These are phyloP conservation scores for Aelia acuminata DNA, from an alignment of 2,888 invertebrate species.

Conservation along the genomic window DNA sequence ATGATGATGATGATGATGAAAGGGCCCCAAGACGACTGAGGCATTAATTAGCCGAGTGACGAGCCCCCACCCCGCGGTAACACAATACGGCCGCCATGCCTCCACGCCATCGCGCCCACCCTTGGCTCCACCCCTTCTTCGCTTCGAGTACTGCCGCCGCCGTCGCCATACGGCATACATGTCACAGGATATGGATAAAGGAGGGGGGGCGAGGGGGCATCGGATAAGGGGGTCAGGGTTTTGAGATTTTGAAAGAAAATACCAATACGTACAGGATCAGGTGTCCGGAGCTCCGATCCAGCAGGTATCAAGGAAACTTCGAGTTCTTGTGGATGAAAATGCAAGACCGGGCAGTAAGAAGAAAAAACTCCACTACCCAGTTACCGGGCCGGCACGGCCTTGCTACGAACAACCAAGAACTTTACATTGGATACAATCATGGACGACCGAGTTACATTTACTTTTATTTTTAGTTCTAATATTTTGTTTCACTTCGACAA, in stretches of 20 bases:
- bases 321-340: background rate
- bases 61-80: background rate
- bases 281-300: background rate
- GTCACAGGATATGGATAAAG: background rate
- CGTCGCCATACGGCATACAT: slow-evolving; percentile 11
- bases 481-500: too few species aligned
- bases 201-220: background rate
- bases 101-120: slow-evolving; percentile 2
- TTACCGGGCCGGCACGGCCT: background rate
- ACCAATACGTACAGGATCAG: background rate
- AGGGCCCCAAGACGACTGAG: slow-evolving; percentile 33
- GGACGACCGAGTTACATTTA: background rate
- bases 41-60: slow-evolving; percentile 39
- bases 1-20: slow-evolving; percentile 39
- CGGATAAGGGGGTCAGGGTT: background rate
- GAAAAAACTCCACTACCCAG: background rate
- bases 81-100: slow-evolving; percentile 39
- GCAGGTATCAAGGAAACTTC: background rate
- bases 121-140: slow-evolving; percentile 34
- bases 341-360: background rate
- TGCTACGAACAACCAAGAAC: background rate
- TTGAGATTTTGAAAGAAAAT: background rate
- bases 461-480: too few species aligned
- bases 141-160: slow-evolving; percentile 2
- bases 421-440: background rate